Base-by-base conservation (phyloP, 2,113 vertebrate species). In the Physeter macrocephalus region DNA sequence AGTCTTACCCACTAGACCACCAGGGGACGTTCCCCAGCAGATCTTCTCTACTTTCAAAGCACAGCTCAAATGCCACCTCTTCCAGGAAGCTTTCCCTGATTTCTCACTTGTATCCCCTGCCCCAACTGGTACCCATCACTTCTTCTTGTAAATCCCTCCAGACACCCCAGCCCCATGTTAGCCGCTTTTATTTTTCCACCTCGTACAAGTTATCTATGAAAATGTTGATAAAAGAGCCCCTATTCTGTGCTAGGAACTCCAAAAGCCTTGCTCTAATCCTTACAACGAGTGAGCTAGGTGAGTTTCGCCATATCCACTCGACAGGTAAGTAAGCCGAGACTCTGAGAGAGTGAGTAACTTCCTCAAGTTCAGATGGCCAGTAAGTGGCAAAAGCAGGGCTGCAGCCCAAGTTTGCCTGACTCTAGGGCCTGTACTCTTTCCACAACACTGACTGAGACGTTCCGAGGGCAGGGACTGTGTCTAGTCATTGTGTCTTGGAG, bases 31-130 rank as follows among this genome's bases (percentile, higher is more conserved):
- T 52, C 15, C 52, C 52, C 52, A 52, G 52, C 15, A 52, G 52
- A 52, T 52, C 52, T 52, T 52, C 75, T 66, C 41, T 93, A 57
- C 43, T 96, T 90, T 88, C 66, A 90, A 96, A 71, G 39, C 5
- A 80, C 4, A 54, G 39, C n/a, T 71, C 41, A 62, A 66, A 75
- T 78, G 27, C 46, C 25, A 25, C 59, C 75, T 91, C 85, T 39
- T 90, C 74, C 93, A 86, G 77, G 89, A 95, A 97, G 34, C 64
- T 49, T 94, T 81, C 34, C 64, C 12, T 82, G 86, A 81, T 94
- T 93, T 82, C 67, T 90, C 31, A 36, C 49, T 87, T 36, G 7
- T 1, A 43, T 46, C 57, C n/a, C n/a, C 9, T 57, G 25, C 5
- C 20, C 27, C 39, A 78, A 21, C n/a, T 34, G 17, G 23, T 71